Percentiles rank a stretch among this genome's conserved stretches.
These are phyloP conservation scores for Narcine bancroftii DNA, from an alignment of 2,113 vertebrate genomes.

Conservation along the genomic window DNA sequence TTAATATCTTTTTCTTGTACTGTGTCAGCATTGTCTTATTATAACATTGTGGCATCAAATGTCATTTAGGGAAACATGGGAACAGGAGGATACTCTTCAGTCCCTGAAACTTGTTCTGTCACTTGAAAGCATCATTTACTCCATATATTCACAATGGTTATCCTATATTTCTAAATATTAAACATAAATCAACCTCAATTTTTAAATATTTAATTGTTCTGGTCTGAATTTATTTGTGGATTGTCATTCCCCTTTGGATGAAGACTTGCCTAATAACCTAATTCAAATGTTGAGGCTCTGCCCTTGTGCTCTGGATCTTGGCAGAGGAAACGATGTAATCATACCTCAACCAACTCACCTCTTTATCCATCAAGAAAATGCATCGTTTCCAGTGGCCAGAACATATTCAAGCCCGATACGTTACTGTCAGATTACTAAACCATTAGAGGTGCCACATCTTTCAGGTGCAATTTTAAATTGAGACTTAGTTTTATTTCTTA, in stretches of 20 bases:
- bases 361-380: not conserved
- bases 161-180: no score
- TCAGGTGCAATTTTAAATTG: not conserved
- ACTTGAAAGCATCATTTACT: no score
- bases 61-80: not conserved
- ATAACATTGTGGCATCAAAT: not conserved
- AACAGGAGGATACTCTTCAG: no score
- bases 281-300: not conserved
- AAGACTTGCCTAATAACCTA: no score
- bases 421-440: not conserved
- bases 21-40: no score
- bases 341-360: not conserved
- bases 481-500: not conserved
- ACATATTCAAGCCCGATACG: not conserved
- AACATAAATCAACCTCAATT: no score
- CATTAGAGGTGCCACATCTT: not conserved
- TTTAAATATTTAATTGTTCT: no score
- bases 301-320: not conserved
- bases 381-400: not conserved
- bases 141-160: no score
- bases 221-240: no score
- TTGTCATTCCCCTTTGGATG: no score
- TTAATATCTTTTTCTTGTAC: not conserved
- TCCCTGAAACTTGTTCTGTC: no score
- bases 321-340: not conserved